Conservation (phyloP, 53 echinoderm and acorn worm species). For the Antedon mediterranea region DNA sequence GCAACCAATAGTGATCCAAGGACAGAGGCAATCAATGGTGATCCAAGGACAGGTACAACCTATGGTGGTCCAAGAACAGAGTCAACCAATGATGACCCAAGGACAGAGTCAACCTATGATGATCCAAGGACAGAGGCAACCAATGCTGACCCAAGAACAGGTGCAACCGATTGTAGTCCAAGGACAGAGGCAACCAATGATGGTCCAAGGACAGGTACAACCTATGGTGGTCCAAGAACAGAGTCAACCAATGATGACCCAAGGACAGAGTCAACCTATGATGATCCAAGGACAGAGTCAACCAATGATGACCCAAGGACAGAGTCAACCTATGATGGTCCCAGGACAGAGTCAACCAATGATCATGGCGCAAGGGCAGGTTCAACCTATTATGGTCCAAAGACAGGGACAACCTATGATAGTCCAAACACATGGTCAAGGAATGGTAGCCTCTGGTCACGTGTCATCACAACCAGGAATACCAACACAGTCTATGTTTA, state of each 20-base stretch:
- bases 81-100: background rate
- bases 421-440: no score
- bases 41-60: background rate
- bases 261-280: background rate
- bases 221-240: background rate
- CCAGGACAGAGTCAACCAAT: no score
- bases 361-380: no score
- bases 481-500: no score
- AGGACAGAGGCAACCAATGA: background rate
- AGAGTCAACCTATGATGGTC: no score
- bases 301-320: no score
- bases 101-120: background rate
- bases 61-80: background rate
- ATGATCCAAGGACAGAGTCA: background rate
- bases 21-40: background rate
- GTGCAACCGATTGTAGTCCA: background rate
- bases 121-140: background rate
- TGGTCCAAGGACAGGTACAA: background rate
- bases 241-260: background rate
- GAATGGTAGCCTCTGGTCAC: no score
- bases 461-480: no score
- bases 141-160: no score
- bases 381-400: no score
- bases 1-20: background rate
- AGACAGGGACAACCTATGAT: no score